Evolutionary conservation across 30 jellyfish, hydroid and myxozoan species (phyloP).

Genomic region (Morbakka virulenta): DNA sequence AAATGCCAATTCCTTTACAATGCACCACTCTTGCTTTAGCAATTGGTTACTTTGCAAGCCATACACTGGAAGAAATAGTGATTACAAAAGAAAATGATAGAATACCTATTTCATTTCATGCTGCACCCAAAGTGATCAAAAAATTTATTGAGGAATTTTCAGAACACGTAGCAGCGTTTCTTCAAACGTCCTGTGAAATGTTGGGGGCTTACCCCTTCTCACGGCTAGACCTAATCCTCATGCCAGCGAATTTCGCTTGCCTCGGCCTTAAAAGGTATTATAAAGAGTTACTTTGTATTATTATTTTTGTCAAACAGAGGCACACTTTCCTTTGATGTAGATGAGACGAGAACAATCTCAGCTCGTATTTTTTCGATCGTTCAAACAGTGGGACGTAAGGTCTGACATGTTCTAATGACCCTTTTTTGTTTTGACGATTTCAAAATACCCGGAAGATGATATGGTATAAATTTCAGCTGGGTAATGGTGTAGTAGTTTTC

Average conservation of each 20-base stretch:
- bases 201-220: conserved; percentile 80
- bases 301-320: too few species aligned
- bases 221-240: conserved; percentile 72
- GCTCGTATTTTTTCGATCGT: too few species aligned
- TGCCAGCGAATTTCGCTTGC: conserved; percentile 90
- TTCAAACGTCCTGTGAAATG: conserved; percentile 41
- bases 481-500: too few species aligned
- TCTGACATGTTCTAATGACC: too few species aligned
- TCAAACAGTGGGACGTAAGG: too few species aligned
- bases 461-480: too few species aligned
- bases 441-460: too few species aligned
- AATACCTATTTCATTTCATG: conserved; percentile 54
- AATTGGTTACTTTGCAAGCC: conserved; percentile 45
- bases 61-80: conserved; percentile 3
- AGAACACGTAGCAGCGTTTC: conserved; percentile 38
- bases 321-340: too few species aligned
- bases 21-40: conserved; percentile 76
- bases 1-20: conserved; percentile 78
- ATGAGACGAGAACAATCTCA: too few species aligned
- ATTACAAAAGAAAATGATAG: conserved; percentile 8
- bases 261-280: conserved; percentile 86
- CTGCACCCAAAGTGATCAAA: conserved; percentile 45
- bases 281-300: too few species aligned
- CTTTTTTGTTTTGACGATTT: too few species aligned
- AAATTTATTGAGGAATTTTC: conserved; percentile 53